Evolutionary conservation across 2,113 vertebrate genomes (phyloP).

Genomic region (Clupea harengus): DNA sequence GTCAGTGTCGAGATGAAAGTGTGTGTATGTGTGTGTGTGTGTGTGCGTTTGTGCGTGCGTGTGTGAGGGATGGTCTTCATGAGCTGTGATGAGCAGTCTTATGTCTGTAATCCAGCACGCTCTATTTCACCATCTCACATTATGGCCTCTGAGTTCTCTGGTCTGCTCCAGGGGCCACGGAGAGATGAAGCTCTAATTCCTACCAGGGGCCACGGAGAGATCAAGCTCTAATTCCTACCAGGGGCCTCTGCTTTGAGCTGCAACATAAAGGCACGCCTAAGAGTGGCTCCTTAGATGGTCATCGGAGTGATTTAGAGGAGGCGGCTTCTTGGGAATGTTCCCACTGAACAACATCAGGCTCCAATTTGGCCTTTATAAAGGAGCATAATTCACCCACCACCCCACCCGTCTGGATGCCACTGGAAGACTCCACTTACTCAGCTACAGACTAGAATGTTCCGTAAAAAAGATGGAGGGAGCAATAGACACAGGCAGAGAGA

Average conservation of each 20-base stretch:
- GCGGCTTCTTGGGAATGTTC: not conserved
- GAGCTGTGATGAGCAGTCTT: not conserved
- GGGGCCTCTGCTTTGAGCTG: constrained; percentile 29
- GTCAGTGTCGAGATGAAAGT: not conserved
- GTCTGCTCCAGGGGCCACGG: constrained; percentile 9
- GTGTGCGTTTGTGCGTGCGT: not conserved
- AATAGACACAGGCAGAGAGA: not conserved
- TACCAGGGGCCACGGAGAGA: constrained; percentile 13
- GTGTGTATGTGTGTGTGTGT: too few relatives aligned
- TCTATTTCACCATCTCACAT: not conserved
- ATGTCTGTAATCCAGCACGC: not conserved
- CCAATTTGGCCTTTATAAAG: not conserved
- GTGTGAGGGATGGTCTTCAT: not conserved
- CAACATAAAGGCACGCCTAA: not conserved
- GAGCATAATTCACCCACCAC: not conserved
- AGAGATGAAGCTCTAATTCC: not conserved
- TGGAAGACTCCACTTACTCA: not conserved
- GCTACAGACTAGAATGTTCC: not conserved
- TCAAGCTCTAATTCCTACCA: not conserved
- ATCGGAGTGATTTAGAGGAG: not conserved
- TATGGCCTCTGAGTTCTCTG: not conserved
- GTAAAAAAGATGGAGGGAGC: not conserved
- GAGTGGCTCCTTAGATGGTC: constrained; percentile 12
- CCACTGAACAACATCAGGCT: not conserved
- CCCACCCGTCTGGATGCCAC: not conserved